Percentiles rank a stretch among this genome's conserved stretches.
Conservation (phyloP, 2,888 invertebrate species). For the Orgyia antiqua region DNA sequence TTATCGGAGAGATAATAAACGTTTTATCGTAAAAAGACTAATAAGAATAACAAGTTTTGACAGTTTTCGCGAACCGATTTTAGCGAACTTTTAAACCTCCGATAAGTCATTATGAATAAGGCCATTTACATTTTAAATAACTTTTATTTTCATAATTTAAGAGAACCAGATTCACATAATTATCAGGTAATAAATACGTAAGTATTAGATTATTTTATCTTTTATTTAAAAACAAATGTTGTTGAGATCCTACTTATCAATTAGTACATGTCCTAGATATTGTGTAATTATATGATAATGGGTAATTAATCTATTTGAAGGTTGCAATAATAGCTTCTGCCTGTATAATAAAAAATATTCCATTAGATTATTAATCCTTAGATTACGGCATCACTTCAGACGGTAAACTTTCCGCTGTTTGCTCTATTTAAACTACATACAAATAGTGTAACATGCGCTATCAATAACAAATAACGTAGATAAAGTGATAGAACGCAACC, state of each 20-base stretch:
- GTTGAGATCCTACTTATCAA: constrained; percentile 1
- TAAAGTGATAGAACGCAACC: constrained; percentile 15
- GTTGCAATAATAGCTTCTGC: constrained; percentile 9
- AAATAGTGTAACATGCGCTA: constrained; percentile 18
- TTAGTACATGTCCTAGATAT: constrained; percentile 11
- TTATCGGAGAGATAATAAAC: too few species aligned
- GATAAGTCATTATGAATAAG: too few species aligned
- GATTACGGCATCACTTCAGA: constrained; percentile 41
- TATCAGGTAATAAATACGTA: too few species aligned
- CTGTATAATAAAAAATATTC: constrained; percentile 49
- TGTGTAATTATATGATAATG: constrained; percentile 11
- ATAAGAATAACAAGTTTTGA: too few species aligned
- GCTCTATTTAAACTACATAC: constrained; percentile 17
- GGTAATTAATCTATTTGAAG: constrained; percentile 27
- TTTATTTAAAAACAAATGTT: not conserved
- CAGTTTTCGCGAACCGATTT: too few species aligned
- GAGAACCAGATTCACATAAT: too few species aligned
- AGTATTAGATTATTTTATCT: constrained; percentile 4
- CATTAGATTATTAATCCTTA: constrained; percentile 51
- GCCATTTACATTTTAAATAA: too few species aligned
- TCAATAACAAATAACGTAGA: constrained; percentile 33
- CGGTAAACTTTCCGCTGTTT: constrained; percentile 55
- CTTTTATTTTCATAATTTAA: too few species aligned
- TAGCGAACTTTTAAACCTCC: too few species aligned
- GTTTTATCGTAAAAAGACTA: too few species aligned